Evolutionary conservation across 2,888 invertebrate genomes (phyloP).

Genomic region (Andrena dorsata): DNA sequence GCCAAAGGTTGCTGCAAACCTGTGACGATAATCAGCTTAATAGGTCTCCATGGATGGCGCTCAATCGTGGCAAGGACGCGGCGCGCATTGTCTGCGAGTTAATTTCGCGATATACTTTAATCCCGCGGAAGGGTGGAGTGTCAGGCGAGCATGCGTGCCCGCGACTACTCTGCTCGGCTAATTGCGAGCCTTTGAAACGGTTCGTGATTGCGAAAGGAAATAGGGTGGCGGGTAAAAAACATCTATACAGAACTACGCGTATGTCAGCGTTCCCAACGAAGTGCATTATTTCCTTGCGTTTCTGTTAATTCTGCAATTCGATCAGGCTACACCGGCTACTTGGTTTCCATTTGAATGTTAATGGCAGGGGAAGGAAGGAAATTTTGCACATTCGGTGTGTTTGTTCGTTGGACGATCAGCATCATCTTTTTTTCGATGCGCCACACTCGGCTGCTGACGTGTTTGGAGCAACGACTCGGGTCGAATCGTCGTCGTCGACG

Average conservation of each 20-base stretch:
- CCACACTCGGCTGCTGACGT: conserved; percentile 56
- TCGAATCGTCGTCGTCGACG: conserved; percentile 43
- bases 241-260: too few relatives aligned
- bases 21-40: conserved; percentile 63
- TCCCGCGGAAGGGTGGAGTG: conserved; percentile 12
- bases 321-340: neutral
- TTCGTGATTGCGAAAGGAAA: neutral
- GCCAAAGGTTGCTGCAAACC: conserved; percentile 58
- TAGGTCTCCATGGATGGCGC: conserved; percentile 58
- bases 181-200: too few relatives aligned
- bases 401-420: conserved; percentile 17
- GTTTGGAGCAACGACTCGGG: conserved; percentile 72
- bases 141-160: neutral
- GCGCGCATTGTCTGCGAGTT: conserved; percentile 43
- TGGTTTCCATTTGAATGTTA: neutral
- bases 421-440: conserved; percentile 35
- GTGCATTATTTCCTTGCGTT: too few relatives aligned
- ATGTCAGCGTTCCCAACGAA: too few relatives aligned
- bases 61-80: conserved; percentile 60
- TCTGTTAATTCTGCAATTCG: neutral
- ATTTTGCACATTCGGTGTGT: neutral
- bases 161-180: neutral
- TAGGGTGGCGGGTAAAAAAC: too few relatives aligned
- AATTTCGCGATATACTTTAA: conserved; percentile 32
- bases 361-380: neutral